These are phyloP conservation scores for Zosterops japonicus DNA, from an alignment of 2,113 vertebrate genomes.

Conservation along the genomic window DNA sequence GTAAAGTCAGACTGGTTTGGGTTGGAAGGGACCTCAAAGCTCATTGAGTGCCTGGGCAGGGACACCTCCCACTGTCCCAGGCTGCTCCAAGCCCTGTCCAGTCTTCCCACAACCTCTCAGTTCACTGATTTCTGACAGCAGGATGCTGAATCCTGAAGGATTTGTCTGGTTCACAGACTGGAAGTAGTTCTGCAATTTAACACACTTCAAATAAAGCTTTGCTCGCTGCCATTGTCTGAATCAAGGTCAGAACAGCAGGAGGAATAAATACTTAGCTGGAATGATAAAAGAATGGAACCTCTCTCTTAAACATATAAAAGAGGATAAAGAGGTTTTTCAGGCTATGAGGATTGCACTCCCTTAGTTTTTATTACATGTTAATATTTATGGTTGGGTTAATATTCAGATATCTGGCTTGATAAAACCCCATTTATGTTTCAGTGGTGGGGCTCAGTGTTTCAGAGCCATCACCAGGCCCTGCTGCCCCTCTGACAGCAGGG, in stretches of 20 bases:
- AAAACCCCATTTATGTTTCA: background rate
- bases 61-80: background rate
- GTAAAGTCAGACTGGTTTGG: background rate
- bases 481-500: background rate
- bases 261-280: background rate
- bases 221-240: background rate
- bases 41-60: background rate
- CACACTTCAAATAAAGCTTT: background rate
- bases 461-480: background rate
- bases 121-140: background rate
- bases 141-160: background rate
- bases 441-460: background rate
- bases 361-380: accelerated
- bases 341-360: background rate
- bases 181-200: background rate
- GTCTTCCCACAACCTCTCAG: accelerated
- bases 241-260: background rate
- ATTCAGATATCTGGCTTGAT: background rate
- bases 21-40: background rate
- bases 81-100: background rate
- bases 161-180: background rate
- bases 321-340: background rate
- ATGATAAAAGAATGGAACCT: background rate
- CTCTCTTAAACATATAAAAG: background rate
- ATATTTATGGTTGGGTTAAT: background rate